These are phyloP conservation scores for Lasioglossum lativentre DNA, from an alignment of 2,888 invertebrate species.

Conservation along the genomic window DNA sequence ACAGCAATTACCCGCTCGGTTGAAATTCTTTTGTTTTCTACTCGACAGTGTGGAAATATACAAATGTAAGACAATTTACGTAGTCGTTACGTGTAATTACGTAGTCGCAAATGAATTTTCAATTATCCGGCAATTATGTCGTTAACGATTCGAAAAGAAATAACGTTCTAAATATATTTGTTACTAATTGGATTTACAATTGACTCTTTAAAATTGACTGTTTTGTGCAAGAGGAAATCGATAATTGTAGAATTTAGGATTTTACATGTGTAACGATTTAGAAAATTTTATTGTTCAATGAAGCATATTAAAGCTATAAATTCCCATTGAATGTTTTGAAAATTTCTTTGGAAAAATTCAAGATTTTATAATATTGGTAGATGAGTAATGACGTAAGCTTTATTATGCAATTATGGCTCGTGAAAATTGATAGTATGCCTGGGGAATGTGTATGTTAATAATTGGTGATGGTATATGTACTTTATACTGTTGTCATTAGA, in stretches of 20 bases:
- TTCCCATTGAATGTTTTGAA: neutral
- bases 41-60: neutral
- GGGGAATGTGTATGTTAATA: neutral
- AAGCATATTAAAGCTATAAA: too few relatives aligned
- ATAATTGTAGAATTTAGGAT: too few relatives aligned
- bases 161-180: neutral
- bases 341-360: too few relatives aligned
- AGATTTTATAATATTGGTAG: neutral
- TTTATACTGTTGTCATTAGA: neutral
- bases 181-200: too few relatives aligned
- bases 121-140: neutral
- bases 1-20: neutral
- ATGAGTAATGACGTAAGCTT: neutral
- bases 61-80: too few relatives aligned
- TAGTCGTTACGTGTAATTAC: neutral
- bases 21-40: neutral
- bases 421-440: neutral
- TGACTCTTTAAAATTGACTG: too few relatives aligned
- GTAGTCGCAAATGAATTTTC: neutral
- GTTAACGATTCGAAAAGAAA: neutral
- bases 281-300: too few relatives aligned
- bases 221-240: too few relatives aligned
- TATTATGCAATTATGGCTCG: too few relatives aligned
- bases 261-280: too few relatives aligned
- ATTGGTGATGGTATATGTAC: neutral